A percentile compares a stretch with the other conserved stretches of the same genome.
Evolutionary conservation across 2,797 vertebrate genomes (phyloP).

Genomic region (Cyprinodon diabolis): DNA sequence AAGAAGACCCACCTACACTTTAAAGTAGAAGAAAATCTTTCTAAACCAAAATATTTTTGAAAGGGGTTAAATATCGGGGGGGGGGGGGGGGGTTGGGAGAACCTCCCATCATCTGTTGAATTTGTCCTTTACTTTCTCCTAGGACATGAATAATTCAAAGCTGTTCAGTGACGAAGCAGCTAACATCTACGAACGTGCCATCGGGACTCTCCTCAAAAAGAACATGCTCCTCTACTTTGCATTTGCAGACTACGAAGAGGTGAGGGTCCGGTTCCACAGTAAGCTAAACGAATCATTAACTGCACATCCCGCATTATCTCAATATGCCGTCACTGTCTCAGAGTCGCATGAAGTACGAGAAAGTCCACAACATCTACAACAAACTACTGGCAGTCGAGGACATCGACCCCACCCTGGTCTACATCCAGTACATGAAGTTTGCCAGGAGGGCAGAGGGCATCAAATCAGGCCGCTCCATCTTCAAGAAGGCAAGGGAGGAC

Average conservation of each 20-base stretch:
- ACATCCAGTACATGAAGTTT: slow-evolving; percentile 99
- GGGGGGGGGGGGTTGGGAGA: not conserved
- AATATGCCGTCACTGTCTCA: slow-evolving; percentile 54
- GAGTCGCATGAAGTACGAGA: slow-evolving; percentile 99
- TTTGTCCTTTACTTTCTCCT: slow-evolving; percentile 13
- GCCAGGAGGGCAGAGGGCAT: slow-evolving; percentile 98
- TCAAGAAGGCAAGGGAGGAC: slow-evolving; percentile 98
- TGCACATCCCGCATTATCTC: not conserved
- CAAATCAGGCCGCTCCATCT: slow-evolving; percentile 96
- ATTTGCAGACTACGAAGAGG: slow-evolving; percentile 98
- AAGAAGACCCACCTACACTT: slow-evolving; percentile 64
- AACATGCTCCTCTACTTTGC: slow-evolving; percentile 99
- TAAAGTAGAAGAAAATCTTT: not conserved
- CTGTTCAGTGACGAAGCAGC: slow-evolving; percentile 99
- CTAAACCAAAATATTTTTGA: not conserved
- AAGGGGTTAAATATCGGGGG: not conserved
- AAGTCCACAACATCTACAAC: slow-evolving; percentile 98
- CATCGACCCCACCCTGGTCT: slow-evolving; percentile 86
- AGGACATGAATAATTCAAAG: slow-evolving; percentile 99
- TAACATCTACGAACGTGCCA: slow-evolving; percentile 99
- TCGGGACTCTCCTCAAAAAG: slow-evolving; percentile 97
- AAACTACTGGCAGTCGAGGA: slow-evolving; percentile 80
- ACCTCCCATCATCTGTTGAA: accelerated
- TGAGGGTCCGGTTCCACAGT: slow-evolving; percentile 63
- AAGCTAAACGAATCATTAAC: accelerated